Evolutionary conservation across 1,140 invertebrate genomes (phyloP), one percentile per base, ranked within the genome.

Genomic region (Chrysomallon squamiferum): DNA sequence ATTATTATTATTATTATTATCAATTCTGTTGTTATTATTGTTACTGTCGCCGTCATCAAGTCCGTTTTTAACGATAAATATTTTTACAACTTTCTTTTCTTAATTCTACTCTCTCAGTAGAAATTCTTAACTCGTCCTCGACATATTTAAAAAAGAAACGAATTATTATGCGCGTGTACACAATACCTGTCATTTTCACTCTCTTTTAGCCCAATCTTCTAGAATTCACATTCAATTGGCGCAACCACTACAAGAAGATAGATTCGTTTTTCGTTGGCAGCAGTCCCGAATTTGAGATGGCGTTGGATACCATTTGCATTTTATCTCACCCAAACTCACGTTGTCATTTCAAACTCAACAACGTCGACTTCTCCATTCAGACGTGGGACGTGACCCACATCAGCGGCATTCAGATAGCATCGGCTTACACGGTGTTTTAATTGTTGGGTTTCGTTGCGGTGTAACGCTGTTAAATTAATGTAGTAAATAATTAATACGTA

Each of bases 271-370:
- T 95, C 72, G 87, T 95, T 65, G 94, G 94, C 32, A 95, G 92
- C 2, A 94, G 93, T 50, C 94, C 94, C 0, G 94, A 95, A 85
- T 86, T 95, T 59, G 94, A 95, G 85, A 89, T 96, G 85, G 91
- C 93, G 15, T 82, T 95, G 3, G 95, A 95, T 76, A 93, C 93
- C 0, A 88, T 95, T n/a, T 72, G 70, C 45, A 47, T 58, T 9
- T 52, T 72, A 20, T 30, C 59, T 32, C 41, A 68, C 18, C 66
- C 66, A 15, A 54, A 56, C 15, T 27, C 33, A 11, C 25, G 18
- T 11, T 72, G 70, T 47, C 52, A 60, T 22, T 65, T 68, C 45
- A 41, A 33, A 6, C 33, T 72, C 13, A 18, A 68, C 20, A 62
- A 62, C 20, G 20, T 50, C 33, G 35, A 35, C 27, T 54, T 74